Conservation (phyloP, 2,113 vertebrate species). For the Sphaerodactylus townsendi region DNA sequence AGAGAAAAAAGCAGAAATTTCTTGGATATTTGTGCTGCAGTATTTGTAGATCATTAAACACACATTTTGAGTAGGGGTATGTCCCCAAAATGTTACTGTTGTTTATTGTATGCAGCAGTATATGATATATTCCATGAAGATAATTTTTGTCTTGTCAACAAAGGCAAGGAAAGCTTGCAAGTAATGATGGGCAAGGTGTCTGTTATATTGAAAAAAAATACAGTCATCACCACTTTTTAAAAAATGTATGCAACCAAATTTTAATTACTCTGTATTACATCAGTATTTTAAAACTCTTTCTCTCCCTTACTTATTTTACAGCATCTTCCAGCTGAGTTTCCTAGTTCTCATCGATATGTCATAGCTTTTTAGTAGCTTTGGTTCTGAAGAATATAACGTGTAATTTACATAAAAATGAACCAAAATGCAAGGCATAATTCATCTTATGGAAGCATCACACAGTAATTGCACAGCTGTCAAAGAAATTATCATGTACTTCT, state of each 20-base stretch:
- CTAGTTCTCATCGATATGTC: background rate
- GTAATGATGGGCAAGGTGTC: background rate
- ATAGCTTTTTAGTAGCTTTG: background rate
- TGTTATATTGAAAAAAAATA: background rate
- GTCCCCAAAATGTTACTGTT: background rate
- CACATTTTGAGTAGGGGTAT: background rate
- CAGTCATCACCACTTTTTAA: background rate
- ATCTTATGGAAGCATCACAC: conserved; percentile 1
- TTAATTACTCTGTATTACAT: conserved; percentile 6
- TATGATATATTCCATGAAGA: background rate
- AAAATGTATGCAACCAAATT: conserved; percentile 6
- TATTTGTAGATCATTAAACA: background rate
- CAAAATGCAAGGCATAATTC: background rate
- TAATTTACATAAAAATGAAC: background rate
- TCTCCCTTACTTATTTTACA: background rate
- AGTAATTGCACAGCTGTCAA: background rate
- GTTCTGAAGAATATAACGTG: background rate
- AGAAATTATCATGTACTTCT: background rate
- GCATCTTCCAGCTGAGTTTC: conserved; percentile 4
- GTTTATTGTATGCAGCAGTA: background rate
- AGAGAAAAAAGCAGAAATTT: background rate
- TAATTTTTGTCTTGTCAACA: background rate
- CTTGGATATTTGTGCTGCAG: background rate
- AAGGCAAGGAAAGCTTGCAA: background rate
- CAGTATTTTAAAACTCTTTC: background rate